Evolutionary conservation across 30 jellyfish, hydroid and myxozoan species (phyloP).

Genomic region (Aurelia coerulea): DNA sequence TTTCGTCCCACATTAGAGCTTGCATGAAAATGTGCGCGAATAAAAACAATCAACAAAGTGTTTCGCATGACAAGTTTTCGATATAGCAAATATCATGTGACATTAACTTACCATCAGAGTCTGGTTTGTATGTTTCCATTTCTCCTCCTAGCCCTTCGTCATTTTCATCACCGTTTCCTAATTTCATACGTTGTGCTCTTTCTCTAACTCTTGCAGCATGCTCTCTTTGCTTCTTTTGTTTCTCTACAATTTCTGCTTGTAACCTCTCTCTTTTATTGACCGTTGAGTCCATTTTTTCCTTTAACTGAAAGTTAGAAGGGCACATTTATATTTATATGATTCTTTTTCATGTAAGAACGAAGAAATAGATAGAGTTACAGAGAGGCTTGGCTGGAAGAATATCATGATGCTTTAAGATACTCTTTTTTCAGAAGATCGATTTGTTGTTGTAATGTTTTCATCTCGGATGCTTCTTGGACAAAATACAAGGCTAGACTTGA

Average conservation of each 20-base stretch:
- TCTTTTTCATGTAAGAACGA: neutral
- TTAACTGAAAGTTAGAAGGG: conserved; percentile 23
- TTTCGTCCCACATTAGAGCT: too few relatives aligned
- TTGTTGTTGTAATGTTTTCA: too few relatives aligned
- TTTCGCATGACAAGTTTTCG: too few relatives aligned
- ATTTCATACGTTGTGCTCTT: conserved; percentile 38
- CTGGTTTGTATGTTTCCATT: conserved; percentile 57
- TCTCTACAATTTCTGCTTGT: conserved; percentile 64
- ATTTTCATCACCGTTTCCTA: conserved; percentile 8
- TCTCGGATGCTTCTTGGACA: too few relatives aligned
- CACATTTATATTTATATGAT: neutral
- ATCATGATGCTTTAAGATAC: too few relatives aligned
- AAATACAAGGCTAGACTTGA: too few relatives aligned
- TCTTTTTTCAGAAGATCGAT: too few relatives aligned
- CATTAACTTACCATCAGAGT: conserved; percentile 41
- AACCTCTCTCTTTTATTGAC: conserved; percentile 37
- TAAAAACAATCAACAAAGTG: too few relatives aligned
- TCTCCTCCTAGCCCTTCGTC: conserved; percentile 81
- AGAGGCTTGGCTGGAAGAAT: too few relatives aligned
- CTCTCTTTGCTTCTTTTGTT: conserved; percentile 52
- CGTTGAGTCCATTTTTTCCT: conserved; percentile 43
- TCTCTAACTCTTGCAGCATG: conserved; percentile 68
- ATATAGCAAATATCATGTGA: too few relatives aligned
- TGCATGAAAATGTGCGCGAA: too few relatives aligned
- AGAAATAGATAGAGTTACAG: neutral